These are phyloP conservation scores for Halcyon chelicuti DNA, from an alignment of 2,797 vertebrate species.

Conservation along the genomic window DNA sequence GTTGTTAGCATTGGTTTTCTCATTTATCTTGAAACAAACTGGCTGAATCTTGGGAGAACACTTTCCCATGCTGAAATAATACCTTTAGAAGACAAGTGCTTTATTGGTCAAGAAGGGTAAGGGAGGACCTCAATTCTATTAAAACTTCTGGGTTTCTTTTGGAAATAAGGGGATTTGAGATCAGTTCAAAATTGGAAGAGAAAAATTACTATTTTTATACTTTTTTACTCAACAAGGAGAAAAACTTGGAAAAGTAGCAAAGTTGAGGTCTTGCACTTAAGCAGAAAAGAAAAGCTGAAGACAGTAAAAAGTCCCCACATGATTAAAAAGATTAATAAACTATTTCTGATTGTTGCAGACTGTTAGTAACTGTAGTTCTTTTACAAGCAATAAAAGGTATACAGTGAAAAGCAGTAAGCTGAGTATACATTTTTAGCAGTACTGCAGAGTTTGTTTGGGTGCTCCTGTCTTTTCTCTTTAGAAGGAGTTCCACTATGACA, in stretches of 20 bases:
- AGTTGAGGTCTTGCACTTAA: not conserved
- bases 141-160: not conserved
- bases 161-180: not conserved
- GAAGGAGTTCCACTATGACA: rapidly evolving
- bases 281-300: not conserved
- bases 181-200: not conserved
- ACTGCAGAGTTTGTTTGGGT: not conserved
- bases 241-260: not conserved
- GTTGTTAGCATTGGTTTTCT: not conserved
- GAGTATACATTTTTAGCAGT: not conserved
- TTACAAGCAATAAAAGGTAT: not conserved
- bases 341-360: not conserved
- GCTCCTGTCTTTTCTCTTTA: not conserved
- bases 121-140: not conserved
- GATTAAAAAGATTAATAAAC: not conserved
- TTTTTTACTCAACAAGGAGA: not conserved
- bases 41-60: not conserved
- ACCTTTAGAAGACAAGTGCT: not conserved
- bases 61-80: not conserved
- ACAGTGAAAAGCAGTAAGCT: not conserved
- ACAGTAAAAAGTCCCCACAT: not conserved
- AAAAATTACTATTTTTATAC: not conserved
- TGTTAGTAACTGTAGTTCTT: not conserved
- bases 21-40: not conserved
- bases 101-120: not conserved